Evolutionary conservation across 2,888 invertebrate genomes (phyloP).

Genomic region (Drosophila glabriapex): DNA sequence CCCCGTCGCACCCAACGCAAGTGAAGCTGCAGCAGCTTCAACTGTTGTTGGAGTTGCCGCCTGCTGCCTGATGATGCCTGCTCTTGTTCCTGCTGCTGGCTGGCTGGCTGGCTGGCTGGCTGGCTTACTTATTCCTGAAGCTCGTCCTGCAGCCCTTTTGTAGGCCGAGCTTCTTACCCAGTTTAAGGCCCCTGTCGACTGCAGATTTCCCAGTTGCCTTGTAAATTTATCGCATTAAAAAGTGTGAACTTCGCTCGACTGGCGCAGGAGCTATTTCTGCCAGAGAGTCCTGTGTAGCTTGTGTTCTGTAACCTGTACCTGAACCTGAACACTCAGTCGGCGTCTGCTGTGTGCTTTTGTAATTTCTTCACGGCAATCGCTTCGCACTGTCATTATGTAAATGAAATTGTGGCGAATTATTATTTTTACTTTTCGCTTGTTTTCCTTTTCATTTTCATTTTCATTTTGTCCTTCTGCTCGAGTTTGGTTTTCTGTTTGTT

Average conservation of each 20-base stretch:
- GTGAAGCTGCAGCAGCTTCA: constrained; percentile 13
- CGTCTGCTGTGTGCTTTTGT: constrained; percentile 28
- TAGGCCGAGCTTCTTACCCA: constrained; percentile 39
- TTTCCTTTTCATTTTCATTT: constrained; percentile 15
- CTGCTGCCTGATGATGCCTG: no score
- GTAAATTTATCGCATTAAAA: constrained; percentile 83
- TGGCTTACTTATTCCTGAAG: background rate
- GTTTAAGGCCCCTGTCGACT: constrained; percentile 67
- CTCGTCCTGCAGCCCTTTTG: constrained; percentile 1
- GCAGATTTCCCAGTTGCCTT: constrained; percentile 81
- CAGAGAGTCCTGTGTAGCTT: background rate
- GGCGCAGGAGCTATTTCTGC: background rate
- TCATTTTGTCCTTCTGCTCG: background rate
- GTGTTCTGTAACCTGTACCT: background rate
- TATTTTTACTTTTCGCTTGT: constrained; percentile 51
- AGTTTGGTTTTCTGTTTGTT: constrained; percentile 41
- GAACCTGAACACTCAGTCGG: background rate
- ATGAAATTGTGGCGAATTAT: constrained; percentile 81
- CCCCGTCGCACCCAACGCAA: constrained; percentile 27
- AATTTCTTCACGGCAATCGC: constrained; percentile 45
- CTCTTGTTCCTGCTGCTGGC: background rate
- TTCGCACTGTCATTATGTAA: constrained; percentile 82
- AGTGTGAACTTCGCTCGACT: constrained; percentile 72
- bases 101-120: background rate
- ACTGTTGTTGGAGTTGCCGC: background rate